phyloP scores from a whole-genome alignment of 1,140 invertebrate species.

The Adoxophyes honmai region DNA sequence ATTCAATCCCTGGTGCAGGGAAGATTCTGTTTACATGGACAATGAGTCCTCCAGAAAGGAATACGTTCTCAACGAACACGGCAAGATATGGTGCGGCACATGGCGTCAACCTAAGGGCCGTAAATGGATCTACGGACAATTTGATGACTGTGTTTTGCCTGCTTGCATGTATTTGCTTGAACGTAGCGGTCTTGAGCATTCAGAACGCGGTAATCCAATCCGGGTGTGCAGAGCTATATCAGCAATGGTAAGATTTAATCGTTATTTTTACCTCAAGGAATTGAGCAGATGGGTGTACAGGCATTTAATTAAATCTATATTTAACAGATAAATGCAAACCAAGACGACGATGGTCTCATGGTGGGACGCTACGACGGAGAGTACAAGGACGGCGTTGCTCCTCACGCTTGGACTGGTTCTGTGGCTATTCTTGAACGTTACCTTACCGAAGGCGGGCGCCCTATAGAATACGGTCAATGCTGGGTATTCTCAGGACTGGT shows the following conservation, averaged over 20 bases:
- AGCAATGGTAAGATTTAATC: conserved; percentile 78
- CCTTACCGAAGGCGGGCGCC: conserved; percentile 78
- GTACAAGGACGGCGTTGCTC: conserved; percentile 83
- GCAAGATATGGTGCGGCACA: conserved; percentile 87
- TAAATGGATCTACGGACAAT: conserved; percentile 88
- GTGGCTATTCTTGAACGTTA: conserved; percentile 84
- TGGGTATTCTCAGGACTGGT: conserved; percentile 88
- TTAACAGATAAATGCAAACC: conserved; percentile 78
- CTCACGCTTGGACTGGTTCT: conserved; percentile 83
- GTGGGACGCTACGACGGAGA: conserved; percentile 86
- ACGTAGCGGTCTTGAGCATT: conserved; percentile 78
- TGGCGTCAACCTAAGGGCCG: conserved; percentile 81
- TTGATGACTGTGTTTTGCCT: conserved; percentile 82
- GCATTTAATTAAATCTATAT: too few species aligned
- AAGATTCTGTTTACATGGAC: conserved; percentile 83
- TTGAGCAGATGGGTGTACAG: too few species aligned
- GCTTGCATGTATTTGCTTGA: conserved; percentile 81
- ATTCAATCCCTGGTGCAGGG: conserved; percentile 90
- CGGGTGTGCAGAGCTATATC: conserved; percentile 84
- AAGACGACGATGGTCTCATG: conserved; percentile 83
- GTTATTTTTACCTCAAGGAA: too few species aligned
- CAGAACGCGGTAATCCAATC: conserved; percentile 83
- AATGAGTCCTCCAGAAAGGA: conserved; percentile 81
- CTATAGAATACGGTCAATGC: conserved; percentile 89
- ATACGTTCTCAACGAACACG: conserved; percentile 86